Evolutionary conservation across 2,888 invertebrate species (phyloP), one percentile per base, ranked within the genome.

Genomic region (Subacronicta megacephala): DNA sequence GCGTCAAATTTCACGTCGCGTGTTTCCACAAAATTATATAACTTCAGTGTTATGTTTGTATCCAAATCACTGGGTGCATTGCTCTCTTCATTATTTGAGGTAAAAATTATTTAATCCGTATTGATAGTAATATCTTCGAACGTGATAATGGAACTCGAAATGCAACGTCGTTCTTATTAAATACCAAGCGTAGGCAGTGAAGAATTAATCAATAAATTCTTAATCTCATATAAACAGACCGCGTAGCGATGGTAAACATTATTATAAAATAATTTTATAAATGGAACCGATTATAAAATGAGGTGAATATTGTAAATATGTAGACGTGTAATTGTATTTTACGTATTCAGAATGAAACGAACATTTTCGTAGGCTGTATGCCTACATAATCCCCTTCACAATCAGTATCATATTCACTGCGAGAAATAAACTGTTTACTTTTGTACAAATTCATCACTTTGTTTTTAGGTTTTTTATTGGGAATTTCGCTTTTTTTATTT

Each of bases 1-100:
- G 72, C 66, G 71, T 67, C 67, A 67, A 66, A 70, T 57, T 70
- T 50, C 45, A 42, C 46, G 29, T 55, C 44, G 65, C 61, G 66
- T 67, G 71, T 60, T 71, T 45, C 64, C 57, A 52, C 33, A 47
- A 71, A 72, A 71, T 71, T 71, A 71, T 71, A 72, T 71, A 71
- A 71, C 73, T 68, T 68, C 50, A 57, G 33, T 72, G 73, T 63
- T 68, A 62, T 72, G 70, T 63, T 70, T 67, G 29, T 60, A 65
- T 55, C 60, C 52, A 51, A 60, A 54, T 65, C 47, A 45, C 18
- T 26, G 49, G 41, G 49, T 36, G 45, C 52, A 58, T 49, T 12
- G 36, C 6, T 49, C 58, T 3, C n/a, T 13, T 16, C 4, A 46
- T 45, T 42, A 50, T 56, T 46, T 18, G 35, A 7, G 16, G 13